Evolutionary conservation across 1,140 invertebrate genomes (phyloP).

Genomic region (Pseudomyrmex pallidus): DNA sequence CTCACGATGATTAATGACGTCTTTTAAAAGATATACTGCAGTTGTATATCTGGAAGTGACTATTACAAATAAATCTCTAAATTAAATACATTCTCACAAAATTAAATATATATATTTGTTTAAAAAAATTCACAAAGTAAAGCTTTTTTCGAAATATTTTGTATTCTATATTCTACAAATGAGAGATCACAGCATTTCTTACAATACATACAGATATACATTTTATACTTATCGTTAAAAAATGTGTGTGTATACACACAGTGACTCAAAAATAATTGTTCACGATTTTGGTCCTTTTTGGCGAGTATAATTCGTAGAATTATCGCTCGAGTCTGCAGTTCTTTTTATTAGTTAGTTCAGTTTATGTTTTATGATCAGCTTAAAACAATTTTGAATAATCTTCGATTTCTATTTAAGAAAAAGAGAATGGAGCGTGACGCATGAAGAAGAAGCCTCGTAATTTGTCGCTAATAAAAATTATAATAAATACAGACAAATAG

Average conservation of each 20-base stretch:
- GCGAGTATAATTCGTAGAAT: neutral
- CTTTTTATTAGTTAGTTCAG: neutral
- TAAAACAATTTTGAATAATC: neutral
- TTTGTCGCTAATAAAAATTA: neutral
- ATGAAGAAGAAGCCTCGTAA: no score
- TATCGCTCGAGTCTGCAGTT: neutral
- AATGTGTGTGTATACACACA: neutral
- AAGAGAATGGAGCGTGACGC: neutral
- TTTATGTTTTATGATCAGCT: neutral
- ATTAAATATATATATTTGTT: slow-evolving; percentile 11
- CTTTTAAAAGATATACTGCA: no score
- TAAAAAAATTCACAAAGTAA: neutral
- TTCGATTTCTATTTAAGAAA: neutral
- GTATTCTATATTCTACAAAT: slow-evolving; percentile 23
- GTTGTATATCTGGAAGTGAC: no score
- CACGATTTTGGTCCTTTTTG: neutral
- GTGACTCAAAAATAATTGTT: neutral
- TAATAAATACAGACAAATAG: no score
- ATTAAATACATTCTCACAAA: neutral
- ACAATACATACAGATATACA: slow-evolving; percentile 3
- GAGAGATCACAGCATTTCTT: slow-evolving; percentile 23
- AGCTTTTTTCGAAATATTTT: slow-evolving; percentile 6
- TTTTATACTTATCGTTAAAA: neutral
- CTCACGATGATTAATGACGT: no score
- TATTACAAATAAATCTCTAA: no score